phyloP scores from a whole-genome alignment of 2,888 invertebrate species.

The Liopterus haemorrhoidalis region DNA sequence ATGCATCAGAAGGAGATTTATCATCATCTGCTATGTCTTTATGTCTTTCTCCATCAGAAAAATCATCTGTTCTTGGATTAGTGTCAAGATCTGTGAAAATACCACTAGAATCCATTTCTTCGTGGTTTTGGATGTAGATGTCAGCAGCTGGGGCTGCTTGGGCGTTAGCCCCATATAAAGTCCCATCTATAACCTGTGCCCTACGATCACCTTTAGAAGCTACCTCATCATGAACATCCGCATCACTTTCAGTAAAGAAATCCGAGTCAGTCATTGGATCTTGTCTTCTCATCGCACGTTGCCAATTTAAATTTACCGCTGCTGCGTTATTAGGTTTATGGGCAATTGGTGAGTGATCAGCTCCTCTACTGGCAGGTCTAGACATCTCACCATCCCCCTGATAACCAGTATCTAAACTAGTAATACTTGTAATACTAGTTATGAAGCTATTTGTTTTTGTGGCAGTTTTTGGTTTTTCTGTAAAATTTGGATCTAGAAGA shows the following conservation, averaged over 20 bases:
- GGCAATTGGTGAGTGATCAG: constrained; percentile 63
- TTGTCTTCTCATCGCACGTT: constrained; percentile 59
- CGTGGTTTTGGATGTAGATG: constrained; percentile 50
- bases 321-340: constrained; percentile 46
- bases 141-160: constrained; percentile 47
- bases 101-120: constrained; percentile 88
- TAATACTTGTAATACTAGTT: constrained; percentile 84
- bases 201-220: constrained; percentile 63
- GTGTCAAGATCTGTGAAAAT: constrained; percentile 83
- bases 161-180: constrained; percentile 68
- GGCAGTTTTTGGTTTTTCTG: constrained; percentile 53
- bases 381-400: constrained; percentile 90
- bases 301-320: constrained; percentile 49
- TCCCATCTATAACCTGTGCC: constrained; percentile 84
- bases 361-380: constrained; percentile 74
- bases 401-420: constrained; percentile 89
- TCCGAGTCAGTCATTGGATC: constrained; percentile 90
- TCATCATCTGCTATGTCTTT: constrained; percentile 46
- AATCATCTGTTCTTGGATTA: constrained; percentile 51
- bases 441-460: constrained; percentile 72
- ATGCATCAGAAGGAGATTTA: constrained; percentile 59
- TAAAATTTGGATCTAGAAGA: constrained; percentile 22
- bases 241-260: constrained; percentile 85
- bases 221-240: constrained; percentile 74
- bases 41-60: constrained; percentile 30